Conservation (phyloP, 2,113 vertebrate species). For the Paracanthobrama guichenoti region DNA sequence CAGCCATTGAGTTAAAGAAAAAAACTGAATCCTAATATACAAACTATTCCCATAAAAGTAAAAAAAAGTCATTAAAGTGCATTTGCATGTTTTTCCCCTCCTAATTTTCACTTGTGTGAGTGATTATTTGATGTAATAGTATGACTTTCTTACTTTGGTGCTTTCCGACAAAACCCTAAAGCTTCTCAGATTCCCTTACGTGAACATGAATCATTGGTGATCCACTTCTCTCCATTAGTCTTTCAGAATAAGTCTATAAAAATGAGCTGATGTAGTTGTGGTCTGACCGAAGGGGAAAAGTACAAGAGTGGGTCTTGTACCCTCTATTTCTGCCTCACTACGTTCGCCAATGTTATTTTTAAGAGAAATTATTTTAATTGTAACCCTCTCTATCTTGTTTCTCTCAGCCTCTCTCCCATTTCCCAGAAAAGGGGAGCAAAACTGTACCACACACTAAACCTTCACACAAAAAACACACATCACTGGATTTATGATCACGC, state of each 20-base stretch:
- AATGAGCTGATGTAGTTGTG: constrained; percentile 2
- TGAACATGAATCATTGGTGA: constrained; percentile 28
- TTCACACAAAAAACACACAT: constrained; percentile 17
- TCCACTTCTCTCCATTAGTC: constrained; percentile 6
- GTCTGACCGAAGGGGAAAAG: constrained; percentile 8
- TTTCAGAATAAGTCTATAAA: constrained; percentile 20
- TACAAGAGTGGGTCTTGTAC: neutral
- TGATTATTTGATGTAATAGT: neutral
- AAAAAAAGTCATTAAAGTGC: neutral
- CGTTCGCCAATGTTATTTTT: neutral
- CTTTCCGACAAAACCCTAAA: neutral
- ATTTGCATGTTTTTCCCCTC: neutral
- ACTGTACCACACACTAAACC: constrained; percentile 31
- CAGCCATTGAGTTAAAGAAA: neutral
- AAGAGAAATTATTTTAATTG: constrained; percentile 4
- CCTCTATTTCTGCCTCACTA: neutral
- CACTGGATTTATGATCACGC: constrained; percentile 58
- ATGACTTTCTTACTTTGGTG: neutral
- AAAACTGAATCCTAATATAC: neutral
- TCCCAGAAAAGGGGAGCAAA: constrained; percentile 35
- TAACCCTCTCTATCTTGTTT: neutral
- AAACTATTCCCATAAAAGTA: constrained; percentile 6
- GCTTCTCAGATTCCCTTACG: neutral
- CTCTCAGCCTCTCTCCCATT: neutral
- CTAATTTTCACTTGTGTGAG: neutral